Conservation (phyloP, 2,888 invertebrate genomes). For the Stenodera caucasica region DNA sequence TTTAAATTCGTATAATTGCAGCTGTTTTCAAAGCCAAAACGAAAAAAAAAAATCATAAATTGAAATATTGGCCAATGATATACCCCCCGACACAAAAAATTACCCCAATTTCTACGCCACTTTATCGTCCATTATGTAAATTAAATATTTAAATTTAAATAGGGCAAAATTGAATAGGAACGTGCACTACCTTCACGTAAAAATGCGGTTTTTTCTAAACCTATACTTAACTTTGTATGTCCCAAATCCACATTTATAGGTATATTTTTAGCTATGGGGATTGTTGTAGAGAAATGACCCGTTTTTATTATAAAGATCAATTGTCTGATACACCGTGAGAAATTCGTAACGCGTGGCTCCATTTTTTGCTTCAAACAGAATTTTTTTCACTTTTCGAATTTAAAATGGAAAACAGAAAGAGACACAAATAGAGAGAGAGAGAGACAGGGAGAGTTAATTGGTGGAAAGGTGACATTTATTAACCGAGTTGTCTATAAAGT, state of each 20-base stretch:
- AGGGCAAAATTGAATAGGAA: conserved; percentile 38
- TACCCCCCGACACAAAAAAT: conserved; percentile 21
- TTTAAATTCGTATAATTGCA: conserved; percentile 34
- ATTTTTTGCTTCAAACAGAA: no score
- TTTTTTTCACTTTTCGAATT: no score
- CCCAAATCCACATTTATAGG: conserved; percentile 28
- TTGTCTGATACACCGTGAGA: conserved; percentile 23
- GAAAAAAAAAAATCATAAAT: conserved; percentile 23
- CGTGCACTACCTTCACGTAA: conserved; percentile 29
- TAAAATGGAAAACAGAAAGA: no score
- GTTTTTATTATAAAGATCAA: conserved; percentile 14
- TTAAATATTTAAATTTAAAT: no score
- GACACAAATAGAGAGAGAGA: no score
- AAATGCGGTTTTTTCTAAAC: conserved; percentile 27
- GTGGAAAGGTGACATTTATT: no score
- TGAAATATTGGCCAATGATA: conserved; percentile 25
- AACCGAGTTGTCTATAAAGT: conserved; percentile 34
- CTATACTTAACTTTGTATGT: conserved; percentile 29
- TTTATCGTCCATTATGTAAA: conserved; percentile 43
- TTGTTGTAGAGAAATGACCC: no score
- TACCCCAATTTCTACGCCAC: conserved; percentile 33
- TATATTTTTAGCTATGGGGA: no score
- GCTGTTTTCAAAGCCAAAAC: conserved; percentile 21
- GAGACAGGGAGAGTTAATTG: no score
- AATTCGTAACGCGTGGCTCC: conserved; percentile 27